Base-by-base conservation (phyloP, 1,140 invertebrate genomes). In the Phthorimaea operculella region DNA sequence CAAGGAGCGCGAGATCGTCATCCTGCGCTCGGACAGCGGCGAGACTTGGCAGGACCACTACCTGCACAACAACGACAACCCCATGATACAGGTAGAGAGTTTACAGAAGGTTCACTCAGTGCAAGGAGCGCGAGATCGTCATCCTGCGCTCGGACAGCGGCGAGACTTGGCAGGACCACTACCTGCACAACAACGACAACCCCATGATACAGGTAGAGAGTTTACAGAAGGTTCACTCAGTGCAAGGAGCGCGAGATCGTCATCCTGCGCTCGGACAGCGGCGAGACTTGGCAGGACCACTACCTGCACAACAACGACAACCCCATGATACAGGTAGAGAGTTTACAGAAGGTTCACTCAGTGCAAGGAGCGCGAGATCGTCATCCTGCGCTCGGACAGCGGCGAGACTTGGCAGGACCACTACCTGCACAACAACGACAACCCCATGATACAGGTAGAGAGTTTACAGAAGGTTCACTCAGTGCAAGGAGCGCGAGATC, bases 321-420 rank as follows among this genome's bases (percentile, higher is more conserved):
- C 48, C 76, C 79, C 18, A 76, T 85, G 72, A 83, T 87, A 72
- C 83, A 86, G 80, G 83, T 51, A 34, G 33, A 11, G 33, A 34
- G 11, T 34, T 7, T 11, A 34, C 33, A 34, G 11, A n/a, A n/a
- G n/a, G n/a, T n/a, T n/a, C n/a, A n/a, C n/a, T n/a, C n/a, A 36
- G 62, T 96, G 95, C 50, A 93, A 93, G 59, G 97, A 99, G 82
- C 89, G 97, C 52, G 97, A 99, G 88, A 95, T 98, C 55, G 92
- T 98, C 8, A 93, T 99, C 57, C 86, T 98, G 62, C 89, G 97
- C 63, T 98, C 96, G 48, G 96, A 99, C 82, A 96, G 97, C 72
- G 97, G 97, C 52, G 95, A 98, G 78, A 96, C 93, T 15, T 99
- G 97, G 97, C 91, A 95, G 60, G 97, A 99, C 80, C 97, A 99